Percentiles rank a stretch among this genome's conserved stretches.
These are phyloP conservation scores for Mythimna pallens DNA, from an alignment of 2,888 invertebrate species.

Conservation along the genomic window DNA sequence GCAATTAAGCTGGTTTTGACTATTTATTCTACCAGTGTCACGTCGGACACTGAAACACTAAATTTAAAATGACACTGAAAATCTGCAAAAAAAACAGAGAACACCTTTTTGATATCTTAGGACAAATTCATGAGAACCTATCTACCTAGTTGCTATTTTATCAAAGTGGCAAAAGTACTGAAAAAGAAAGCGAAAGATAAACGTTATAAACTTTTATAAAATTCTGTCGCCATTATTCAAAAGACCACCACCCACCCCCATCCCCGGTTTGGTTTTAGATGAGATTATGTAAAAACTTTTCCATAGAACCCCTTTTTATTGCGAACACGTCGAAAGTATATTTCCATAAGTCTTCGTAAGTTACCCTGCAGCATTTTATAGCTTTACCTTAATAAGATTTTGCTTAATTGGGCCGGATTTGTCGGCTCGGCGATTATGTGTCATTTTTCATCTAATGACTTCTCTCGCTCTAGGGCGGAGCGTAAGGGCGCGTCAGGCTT, in stretches of 20 bases:
- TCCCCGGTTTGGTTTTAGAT: conserved; percentile 29
- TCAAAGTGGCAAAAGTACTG: conserved; percentile 1
- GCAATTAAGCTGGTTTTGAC: no score
- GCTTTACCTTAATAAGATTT: conserved; percentile 5
- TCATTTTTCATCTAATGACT: no score
- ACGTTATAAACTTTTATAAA: conserved; percentile 31
- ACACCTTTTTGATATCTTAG: conserved; percentile 18
- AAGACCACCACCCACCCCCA: neutral
- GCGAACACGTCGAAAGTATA: conserved; percentile 18
- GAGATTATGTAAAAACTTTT: conserved; percentile 35
- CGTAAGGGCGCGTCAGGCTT: no score
- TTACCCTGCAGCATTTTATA: conserved; percentile 19
- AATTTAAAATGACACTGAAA: no score
- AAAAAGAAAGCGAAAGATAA: conserved; percentile 4
- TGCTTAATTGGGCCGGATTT: conserved; percentile 5
- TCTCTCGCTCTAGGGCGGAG: no score
- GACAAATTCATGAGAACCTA: neutral
- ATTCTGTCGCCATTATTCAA: conserved; percentile 23
- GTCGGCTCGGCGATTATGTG: neutral
- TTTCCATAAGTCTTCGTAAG: conserved; percentile 36
- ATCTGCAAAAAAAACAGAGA: neutral
- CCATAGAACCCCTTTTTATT: conserved; percentile 18
- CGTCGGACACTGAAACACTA: no score
- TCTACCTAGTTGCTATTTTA: neutral
- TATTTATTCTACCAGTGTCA: no score